A percentile compares a stretch with the other conserved stretches of the same genome.
phyloP scores from a whole-genome alignment of 2,113 vertebrate genomes.

The Anseranas semipalmata region DNA sequence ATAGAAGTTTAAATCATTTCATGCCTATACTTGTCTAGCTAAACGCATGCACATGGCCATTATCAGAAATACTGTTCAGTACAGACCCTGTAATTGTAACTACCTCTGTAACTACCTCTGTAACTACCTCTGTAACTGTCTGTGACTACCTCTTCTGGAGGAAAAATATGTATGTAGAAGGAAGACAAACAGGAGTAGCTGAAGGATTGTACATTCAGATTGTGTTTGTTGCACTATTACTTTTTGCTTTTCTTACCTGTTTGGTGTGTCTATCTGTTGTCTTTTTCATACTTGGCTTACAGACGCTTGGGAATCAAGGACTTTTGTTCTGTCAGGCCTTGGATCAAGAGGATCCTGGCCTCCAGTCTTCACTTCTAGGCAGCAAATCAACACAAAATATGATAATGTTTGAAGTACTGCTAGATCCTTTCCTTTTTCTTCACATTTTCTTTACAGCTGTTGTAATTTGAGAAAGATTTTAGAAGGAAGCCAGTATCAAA shows the following conservation, averaged over 20 bases:
- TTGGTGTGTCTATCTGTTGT: background rate
- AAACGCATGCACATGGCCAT: background rate
- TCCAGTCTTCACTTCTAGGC: background rate
- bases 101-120: no score
- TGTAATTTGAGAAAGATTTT: background rate
- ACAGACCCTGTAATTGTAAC: no score
- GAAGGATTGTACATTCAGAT: background rate
- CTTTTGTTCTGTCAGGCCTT: background rate
- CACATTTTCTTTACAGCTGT: background rate
- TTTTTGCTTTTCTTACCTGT: background rate
- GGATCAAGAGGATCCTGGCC: background rate
- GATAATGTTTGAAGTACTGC: background rate
- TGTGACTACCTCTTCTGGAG: background rate
- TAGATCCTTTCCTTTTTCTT: background rate
- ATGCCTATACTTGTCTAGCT: background rate
- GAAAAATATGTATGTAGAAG: background rate
- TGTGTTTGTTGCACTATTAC: background rate
- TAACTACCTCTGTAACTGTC: no score
- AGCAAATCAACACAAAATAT: background rate
- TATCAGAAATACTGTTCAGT: background rate
- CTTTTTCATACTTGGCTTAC: background rate
- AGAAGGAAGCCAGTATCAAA: background rate
- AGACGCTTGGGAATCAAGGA: background rate
- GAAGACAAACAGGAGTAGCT: background rate
- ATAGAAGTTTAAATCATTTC: background rate